Conservation (phyloP, 53 echinoderm and acorn worm species). For the Holothuria leucospilota region DNA sequence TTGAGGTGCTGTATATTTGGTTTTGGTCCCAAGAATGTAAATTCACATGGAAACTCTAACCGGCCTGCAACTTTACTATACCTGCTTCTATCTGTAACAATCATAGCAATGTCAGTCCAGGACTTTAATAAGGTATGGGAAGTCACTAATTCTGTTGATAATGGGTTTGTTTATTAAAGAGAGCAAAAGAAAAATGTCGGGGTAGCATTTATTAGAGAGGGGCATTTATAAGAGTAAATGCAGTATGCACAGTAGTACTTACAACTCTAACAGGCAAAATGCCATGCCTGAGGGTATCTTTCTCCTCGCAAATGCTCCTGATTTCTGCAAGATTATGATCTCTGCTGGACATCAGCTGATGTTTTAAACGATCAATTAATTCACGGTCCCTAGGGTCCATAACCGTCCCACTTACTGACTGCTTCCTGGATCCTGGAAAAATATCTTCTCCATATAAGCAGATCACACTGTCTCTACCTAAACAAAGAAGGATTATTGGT, state of each 20-base stretch:
- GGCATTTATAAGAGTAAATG: too few species aligned
- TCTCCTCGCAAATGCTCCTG: constrained; percentile 76
- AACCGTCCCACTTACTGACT: constrained; percentile 17
- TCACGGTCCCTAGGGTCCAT: constrained; percentile 42
- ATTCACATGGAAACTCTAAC: too few species aligned
- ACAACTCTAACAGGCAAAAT: constrained; percentile 75
- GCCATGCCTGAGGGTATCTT: constrained; percentile 78
- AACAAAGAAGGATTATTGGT: neutral
- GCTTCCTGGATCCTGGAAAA: constrained; percentile 1
- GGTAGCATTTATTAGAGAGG: too few species aligned
- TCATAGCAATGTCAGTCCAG: too few species aligned
- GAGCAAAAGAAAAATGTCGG: too few species aligned
- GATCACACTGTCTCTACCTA: constrained; percentile 90
- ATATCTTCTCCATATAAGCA: constrained; percentile 57
- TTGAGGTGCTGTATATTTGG: too few species aligned
- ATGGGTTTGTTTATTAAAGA: too few species aligned
- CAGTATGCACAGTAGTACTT: neutral
- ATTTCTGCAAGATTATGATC: constrained; percentile 82
- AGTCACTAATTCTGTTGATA: too few species aligned
- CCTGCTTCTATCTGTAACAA: too few species aligned
- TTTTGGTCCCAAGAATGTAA: too few species aligned
- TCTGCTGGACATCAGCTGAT: constrained; percentile 58
- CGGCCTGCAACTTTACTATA: too few species aligned
- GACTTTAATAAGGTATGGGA: too few species aligned
- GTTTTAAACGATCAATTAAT: constrained; percentile 12